These are phyloP conservation scores for Contarinia nasturtii DNA, from an alignment of 1,140 invertebrate species.

Conservation along the genomic window DNA sequence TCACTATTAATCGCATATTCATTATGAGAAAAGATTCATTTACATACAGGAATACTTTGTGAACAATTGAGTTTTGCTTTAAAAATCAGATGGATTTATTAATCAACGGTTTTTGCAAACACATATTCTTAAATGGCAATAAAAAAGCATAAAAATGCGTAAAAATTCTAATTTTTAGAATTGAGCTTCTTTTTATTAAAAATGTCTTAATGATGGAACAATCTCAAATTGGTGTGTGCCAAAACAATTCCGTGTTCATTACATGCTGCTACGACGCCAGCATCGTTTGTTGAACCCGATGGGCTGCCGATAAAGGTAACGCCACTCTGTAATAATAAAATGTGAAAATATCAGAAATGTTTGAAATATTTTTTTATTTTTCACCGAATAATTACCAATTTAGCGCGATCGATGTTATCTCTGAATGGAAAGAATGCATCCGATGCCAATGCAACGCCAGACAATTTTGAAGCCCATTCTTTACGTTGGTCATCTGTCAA, in stretches of 20 bases:
- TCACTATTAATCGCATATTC: too few relatives aligned
- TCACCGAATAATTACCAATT: slow-evolving; percentile 59
- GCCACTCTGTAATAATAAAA: slow-evolving; percentile 62
- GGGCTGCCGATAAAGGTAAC: slow-evolving; percentile 86
- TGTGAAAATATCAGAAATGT: slow-evolving; percentile 7
- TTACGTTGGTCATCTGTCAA: slow-evolving; percentile 48
- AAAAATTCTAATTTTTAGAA: too few relatives aligned
- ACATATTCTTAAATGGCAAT: too few relatives aligned
- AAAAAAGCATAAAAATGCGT: too few relatives aligned
- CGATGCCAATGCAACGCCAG: slow-evolving; percentile 81
- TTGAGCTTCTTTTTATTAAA: too few relatives aligned
- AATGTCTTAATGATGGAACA: slow-evolving; percentile 92
- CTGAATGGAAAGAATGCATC: slow-evolving; percentile 98
- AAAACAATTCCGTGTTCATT: slow-evolving; percentile 78
- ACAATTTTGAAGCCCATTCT: slow-evolving; percentile 63
- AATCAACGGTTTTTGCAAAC: too few relatives aligned
- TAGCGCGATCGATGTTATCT: slow-evolving; percentile 90
- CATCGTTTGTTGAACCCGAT: slow-evolving; percentile 82
- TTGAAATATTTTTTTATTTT: too few relatives aligned
- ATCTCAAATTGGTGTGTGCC: slow-evolving; percentile 73
- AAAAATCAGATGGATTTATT: too few relatives aligned
- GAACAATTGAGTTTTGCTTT: too few relatives aligned
- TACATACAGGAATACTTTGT: too few relatives aligned
- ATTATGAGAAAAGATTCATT: slow-evolving; percentile 35
- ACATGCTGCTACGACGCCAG: slow-evolving; percentile 77